Evolutionary conservation across 2,888 invertebrate genomes (phyloP), one percentile per base, ranked within the genome.

Genomic region (Cryptus armator): DNA sequence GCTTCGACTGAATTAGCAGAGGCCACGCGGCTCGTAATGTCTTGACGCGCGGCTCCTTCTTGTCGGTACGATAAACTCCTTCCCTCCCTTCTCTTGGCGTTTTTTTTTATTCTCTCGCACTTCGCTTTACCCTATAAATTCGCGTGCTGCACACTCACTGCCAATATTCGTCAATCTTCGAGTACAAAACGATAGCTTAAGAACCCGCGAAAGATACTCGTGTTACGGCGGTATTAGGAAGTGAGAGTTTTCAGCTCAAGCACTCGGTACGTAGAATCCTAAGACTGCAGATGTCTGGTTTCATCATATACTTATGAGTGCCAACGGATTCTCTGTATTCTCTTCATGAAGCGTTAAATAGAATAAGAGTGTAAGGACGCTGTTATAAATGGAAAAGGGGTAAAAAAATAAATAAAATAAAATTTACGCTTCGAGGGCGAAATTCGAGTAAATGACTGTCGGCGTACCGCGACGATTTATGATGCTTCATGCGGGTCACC

Each of bases 1-100:
- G 87, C 85, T 87, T 87, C 89, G 91, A 91, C 91, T 91, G 91
- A 91, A 91, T 91, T 91, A 91, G 90, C 91, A 90, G 91, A 88
- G 90, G 90, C 90, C 89, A 87, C 87, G 88, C 87, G 85, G 89
- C 90, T 84, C 53, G 77, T 66, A 56, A 68, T 64, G 53, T 75
- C 77, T 88, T 87, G 77, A 37, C 83, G 83, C 76, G 86, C 87
- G 81, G 81, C 84, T 86, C 88, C 87, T 88, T 86, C 88, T 86
- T 77, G 83, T 76, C 70, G 72, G 48, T 51, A 59, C 53, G 68
- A 62, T 56, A 64, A 56, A 46, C 53, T 56, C 46, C 51, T 9
- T 44, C 72, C 81, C 68, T 70, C 77, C 85, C 62, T 74, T 81
- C 74, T 53, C 79, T 80, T 44, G n/a, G 12, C 59, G 43, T 56